Percentiles rank a stretch among this genome's conserved stretches.
These are phyloP conservation scores for Actinopyga echinites DNA, from an alignment of 53 echinoderm and acorn worm species.

Conservation along the genomic window DNA sequence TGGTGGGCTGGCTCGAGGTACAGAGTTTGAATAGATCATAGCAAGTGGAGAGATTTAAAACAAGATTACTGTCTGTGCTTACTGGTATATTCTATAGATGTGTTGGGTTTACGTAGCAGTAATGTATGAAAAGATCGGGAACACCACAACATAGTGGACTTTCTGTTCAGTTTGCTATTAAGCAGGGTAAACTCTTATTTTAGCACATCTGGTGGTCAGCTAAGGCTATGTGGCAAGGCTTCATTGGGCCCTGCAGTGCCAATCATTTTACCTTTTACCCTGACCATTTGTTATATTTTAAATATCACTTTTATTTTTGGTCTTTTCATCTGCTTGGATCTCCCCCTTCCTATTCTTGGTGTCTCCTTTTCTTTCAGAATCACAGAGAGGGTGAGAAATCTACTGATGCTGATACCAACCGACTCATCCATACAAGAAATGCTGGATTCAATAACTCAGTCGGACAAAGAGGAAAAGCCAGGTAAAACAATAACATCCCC, in stretches of 20 bases:
- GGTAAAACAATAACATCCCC: background rate
- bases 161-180: too few species aligned
- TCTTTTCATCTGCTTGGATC: background rate
- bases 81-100: too few species aligned
- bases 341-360: background rate
- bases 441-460: conserved; percentile 70
- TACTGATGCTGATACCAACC: conserved; percentile 90
- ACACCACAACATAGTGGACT: too few species aligned
- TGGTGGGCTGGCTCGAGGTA: too few species aligned
- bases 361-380: conserved; percentile 54
- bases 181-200: too few species aligned
- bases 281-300: background rate
- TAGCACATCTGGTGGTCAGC: too few species aligned
- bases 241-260: background rate
- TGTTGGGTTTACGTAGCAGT: too few species aligned
- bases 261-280: background rate
- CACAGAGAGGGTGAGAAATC: conserved; percentile 83
- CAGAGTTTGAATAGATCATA: too few species aligned
- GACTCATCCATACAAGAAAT: conserved; percentile 88
- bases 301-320: background rate
- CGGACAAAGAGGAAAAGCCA: background rate
- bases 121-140: too few species aligned
- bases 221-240: too few species aligned
- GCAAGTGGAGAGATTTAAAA: too few species aligned
- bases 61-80: too few species aligned